Evolutionary conservation across 1,140 invertebrate species (phyloP).

Genomic region (Ceratosolen solmsi): DNA sequence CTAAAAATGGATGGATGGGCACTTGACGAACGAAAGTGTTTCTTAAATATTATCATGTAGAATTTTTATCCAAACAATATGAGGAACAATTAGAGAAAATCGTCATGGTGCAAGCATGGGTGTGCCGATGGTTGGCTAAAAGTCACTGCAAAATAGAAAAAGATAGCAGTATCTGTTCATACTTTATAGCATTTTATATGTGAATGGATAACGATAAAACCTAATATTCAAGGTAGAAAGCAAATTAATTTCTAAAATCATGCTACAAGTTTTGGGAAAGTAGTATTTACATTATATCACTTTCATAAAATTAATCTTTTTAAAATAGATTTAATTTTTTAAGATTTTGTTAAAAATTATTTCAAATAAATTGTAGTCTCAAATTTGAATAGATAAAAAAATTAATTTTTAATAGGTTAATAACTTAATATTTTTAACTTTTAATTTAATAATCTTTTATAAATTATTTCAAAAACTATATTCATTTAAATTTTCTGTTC

Average conservation of each 20-base stretch:
- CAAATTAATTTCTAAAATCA: slow-evolving; percentile 65
- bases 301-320: no score
- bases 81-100: slow-evolving; percentile 83
- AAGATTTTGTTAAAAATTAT: no score
- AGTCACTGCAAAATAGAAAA: slow-evolving; percentile 75
- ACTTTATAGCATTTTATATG: slow-evolving; percentile 81
- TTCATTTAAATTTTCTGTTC: no score
- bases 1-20: slow-evolving; percentile 88
- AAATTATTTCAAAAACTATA: no score
- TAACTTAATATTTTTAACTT: no score
- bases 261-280: slow-evolving; percentile 47
- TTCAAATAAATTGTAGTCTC: no score
- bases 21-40: slow-evolving; percentile 90
- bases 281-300: no score
- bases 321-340: no score
- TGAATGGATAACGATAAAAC: slow-evolving; percentile 77
- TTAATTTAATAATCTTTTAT: no score
- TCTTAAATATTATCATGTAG: slow-evolving; percentile 89
- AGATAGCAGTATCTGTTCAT: slow-evolving; percentile 78
- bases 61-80: slow-evolving; percentile 85
- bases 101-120: slow-evolving; percentile 80
- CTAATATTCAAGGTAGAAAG: slow-evolving; percentile 68
- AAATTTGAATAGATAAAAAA: no score
- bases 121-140: slow-evolving; percentile 82
- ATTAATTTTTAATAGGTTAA: no score